phyloP scores from a whole-genome alignment of 92 coral and sea anemone genomes.

The Palythoa grandis region DNA sequence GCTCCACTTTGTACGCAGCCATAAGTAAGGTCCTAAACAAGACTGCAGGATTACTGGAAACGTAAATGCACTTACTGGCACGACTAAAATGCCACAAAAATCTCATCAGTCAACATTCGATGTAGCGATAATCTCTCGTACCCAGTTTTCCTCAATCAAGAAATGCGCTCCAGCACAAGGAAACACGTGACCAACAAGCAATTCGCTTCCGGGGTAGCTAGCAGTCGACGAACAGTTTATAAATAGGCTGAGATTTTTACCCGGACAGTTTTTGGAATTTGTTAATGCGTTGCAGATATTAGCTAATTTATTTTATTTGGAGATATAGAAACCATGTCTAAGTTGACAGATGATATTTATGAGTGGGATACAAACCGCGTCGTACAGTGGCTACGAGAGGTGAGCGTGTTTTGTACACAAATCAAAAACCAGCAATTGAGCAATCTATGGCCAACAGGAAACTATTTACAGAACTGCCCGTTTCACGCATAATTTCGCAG shows the following conservation, averaged over 20 bases:
- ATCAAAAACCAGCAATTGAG: background rate
- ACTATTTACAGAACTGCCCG: background rate
- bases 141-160: background rate
- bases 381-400: conserved; percentile 33
- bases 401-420: background rate
- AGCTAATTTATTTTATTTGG: background rate
- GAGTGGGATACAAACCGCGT: conserved; percentile 37
- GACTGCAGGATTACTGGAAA: background rate
- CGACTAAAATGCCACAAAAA: background rate
- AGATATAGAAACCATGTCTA: conserved; percentile 17
- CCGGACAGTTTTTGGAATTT: background rate
- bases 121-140: background rate
- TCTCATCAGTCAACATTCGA: background rate
- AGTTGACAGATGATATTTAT: conserved; percentile 20
- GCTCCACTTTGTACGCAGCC: conserved; percentile 23
- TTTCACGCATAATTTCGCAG: background rate
- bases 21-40: conserved; percentile 3
- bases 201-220: conserved; percentile 21
- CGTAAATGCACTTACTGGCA: background rate
- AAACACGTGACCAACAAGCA: conserved; percentile 9
- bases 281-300: background rate
- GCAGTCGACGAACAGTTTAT: background rate
- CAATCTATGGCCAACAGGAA: conserved; percentile 18
- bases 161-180: too few species aligned
- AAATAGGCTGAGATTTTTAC: background rate